Evolutionary conservation across 53 echinoderm and acorn worm genomes (phyloP).

Genomic region (Actinopyga echinites): DNA sequence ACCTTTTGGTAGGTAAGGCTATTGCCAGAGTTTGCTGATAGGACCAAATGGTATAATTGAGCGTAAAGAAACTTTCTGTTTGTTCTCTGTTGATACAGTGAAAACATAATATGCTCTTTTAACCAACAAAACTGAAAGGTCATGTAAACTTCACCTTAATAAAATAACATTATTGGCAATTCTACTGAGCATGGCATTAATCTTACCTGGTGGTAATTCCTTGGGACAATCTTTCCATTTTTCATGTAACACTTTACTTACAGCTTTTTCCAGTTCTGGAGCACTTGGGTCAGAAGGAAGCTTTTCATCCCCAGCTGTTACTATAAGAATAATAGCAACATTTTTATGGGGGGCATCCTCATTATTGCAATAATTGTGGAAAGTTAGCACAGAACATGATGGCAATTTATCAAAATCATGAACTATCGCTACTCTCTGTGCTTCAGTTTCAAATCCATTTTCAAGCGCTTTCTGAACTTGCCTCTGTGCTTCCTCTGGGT

Average conservation of each 20-base stretch:
- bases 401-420: no score
- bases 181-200: constrained; percentile 84
- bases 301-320: constrained; percentile 39
- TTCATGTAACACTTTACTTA: constrained; percentile 21
- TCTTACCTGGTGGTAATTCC: constrained; percentile 61
- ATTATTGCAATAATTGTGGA: constrained; percentile 89
- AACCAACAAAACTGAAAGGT: no score
- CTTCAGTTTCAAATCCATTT: background rate
- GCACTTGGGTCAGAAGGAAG: background rate
- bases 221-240: constrained; percentile 56
- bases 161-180: constrained; percentile 82
- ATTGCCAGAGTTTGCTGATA: no score
- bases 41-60: no score
- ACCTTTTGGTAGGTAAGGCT: no score
- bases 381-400: constrained; percentile 74
- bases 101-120: no score
- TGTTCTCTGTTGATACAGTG: no score
- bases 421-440: constrained; percentile 52
- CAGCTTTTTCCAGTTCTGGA: constrained; percentile 15
- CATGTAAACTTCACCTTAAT: constrained; percentile 24
- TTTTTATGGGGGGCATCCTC: constrained; percentile 84
- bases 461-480: background rate
- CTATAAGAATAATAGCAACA: constrained; percentile 72
- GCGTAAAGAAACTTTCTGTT: no score
- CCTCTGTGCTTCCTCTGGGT: background rate